phyloP scores from a whole-genome alignment of 1,140 invertebrate genomes.

The Euwallacea similis region DNA sequence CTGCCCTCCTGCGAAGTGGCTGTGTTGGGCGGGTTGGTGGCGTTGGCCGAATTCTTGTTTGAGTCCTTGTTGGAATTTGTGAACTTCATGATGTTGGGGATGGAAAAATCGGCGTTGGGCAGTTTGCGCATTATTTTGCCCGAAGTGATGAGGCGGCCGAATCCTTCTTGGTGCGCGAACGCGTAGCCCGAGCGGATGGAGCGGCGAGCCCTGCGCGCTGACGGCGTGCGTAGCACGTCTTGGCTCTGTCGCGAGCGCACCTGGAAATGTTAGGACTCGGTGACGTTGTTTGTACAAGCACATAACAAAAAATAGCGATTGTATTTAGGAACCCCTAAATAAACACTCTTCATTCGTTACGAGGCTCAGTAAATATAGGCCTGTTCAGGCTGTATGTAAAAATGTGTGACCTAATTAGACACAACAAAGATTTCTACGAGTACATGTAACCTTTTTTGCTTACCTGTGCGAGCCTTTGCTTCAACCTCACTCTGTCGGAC shows the following conservation, averaged over 20 bases:
- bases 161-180: conserved; percentile 96
- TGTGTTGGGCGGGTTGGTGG: conserved; percentile 7
- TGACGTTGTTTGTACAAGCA: too few relatives aligned
- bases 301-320: too few relatives aligned
- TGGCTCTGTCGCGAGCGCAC: conserved; percentile 69
- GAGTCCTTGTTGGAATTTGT: conserved; percentile 45
- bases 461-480: conserved; percentile 69
- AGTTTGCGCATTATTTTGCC: conserved; percentile 94
- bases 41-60: conserved; percentile 24
- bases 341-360: too few relatives aligned
- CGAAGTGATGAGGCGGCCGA: conserved; percentile 95
- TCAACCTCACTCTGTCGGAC: conserved; percentile 86
- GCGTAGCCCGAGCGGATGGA: conserved; percentile 97
- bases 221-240: conserved; percentile 80
- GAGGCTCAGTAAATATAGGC: too few relatives aligned
- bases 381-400: too few relatives aligned
- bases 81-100: conserved; percentile 56
- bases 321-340: too few relatives aligned
- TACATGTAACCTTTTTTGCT: not conserved
- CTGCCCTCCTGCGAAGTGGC: conserved; percentile 56
- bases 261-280: conserved; percentile 20
- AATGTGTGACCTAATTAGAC: too few relatives aligned
- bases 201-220: conserved; percentile 79
- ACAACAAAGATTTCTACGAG: too few relatives aligned
- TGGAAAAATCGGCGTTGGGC: conserved; percentile 65